These are phyloP conservation scores for Perca flavescens DNA, from an alignment of 2,113 vertebrate species.

Conservation along the genomic window DNA sequence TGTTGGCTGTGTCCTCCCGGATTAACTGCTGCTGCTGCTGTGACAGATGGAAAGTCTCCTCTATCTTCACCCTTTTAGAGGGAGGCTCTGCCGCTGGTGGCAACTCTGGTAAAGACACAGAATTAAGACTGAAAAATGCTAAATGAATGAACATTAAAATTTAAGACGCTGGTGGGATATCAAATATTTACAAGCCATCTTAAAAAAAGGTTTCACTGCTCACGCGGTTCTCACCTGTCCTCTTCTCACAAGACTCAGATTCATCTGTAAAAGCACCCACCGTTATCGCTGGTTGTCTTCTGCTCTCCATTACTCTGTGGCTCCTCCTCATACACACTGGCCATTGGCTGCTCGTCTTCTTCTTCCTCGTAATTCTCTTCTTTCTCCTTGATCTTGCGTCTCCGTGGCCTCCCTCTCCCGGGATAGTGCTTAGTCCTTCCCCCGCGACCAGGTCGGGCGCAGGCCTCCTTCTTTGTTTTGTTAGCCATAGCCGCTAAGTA, in stretches of 20 bases:
- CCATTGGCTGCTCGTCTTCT: slow-evolving; percentile 58
- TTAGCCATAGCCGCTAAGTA: slow-evolving; percentile 96
- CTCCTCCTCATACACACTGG: slow-evolving; percentile 60
- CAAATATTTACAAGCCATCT: slow-evolving; percentile 7
- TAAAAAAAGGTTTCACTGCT: background rate
- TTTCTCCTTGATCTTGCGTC: slow-evolving; percentile 77
- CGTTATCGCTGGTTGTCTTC: slow-evolving; percentile 86
- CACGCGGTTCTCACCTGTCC: slow-evolving; percentile 49
- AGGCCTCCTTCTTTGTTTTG: slow-evolving; percentile 92
- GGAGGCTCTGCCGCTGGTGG: slow-evolving; percentile 74
- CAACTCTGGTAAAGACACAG: slow-evolving; percentile 57
- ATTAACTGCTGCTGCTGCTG: slow-evolving; percentile 92
- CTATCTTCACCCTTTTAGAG: slow-evolving; percentile 89
- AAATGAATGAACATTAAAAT: background rate
- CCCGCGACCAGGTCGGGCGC: slow-evolving; percentile 70
- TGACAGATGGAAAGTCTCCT: slow-evolving; percentile 92
- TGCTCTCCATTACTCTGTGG: slow-evolving; percentile 88
- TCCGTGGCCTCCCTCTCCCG: slow-evolving; percentile 81
- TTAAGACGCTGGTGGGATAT: background rate
- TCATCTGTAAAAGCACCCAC: slow-evolving; percentile 77
- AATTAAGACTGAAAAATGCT: slow-evolving; percentile 46
- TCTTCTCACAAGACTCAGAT: slow-evolving; percentile 60
- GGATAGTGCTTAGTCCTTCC: slow-evolving; percentile 86
- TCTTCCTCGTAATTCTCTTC: slow-evolving; percentile 68
- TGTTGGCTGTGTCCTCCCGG: slow-evolving; percentile 92